Conservation (phyloP, 2,797 vertebrate genomes). For the Melanotaenia trifasciata region DNA sequence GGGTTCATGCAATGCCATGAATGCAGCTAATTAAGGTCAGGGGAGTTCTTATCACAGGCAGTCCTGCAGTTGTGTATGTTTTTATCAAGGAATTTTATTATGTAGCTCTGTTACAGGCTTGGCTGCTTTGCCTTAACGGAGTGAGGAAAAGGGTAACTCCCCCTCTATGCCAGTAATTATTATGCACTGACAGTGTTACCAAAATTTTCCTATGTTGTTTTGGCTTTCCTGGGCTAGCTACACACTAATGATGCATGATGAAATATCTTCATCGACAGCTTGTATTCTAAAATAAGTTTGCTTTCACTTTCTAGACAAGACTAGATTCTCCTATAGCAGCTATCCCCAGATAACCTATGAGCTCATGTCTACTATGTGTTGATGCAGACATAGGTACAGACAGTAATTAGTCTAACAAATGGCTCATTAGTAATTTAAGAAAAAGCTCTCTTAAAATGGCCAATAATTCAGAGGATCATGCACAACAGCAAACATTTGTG, state of each 20-base stretch:
- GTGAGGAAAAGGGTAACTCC: constrained; percentile 42
- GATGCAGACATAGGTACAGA: constrained; percentile 34
- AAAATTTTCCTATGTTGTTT: constrained; percentile 43
- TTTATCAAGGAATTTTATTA: constrained; percentile 74
- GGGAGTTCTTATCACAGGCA: constrained; percentile 72
- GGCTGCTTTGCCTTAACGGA: constrained; percentile 47
- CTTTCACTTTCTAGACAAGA: constrained; percentile 2
- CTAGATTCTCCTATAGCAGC: background rate
- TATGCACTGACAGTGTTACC: constrained; percentile 39
- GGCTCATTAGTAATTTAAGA: constrained; percentile 59
- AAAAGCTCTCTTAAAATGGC: constrained; percentile 57
- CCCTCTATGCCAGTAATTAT: constrained; percentile 44
- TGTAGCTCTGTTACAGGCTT: constrained; percentile 51
- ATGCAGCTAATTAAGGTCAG: constrained; percentile 82
- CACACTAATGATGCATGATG: constrained; percentile 22
- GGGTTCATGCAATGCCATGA: constrained; percentile 79
- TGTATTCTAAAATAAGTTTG: constrained; percentile 12
- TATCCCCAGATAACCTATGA: constrained; percentile 44
- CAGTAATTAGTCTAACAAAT: constrained; percentile 69
- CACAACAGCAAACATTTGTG: constrained; percentile 62
- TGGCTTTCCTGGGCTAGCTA: constrained; percentile 22
- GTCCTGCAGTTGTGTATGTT: constrained; percentile 68
- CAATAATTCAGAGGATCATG: constrained; percentile 65
- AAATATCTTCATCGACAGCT: constrained; percentile 23
- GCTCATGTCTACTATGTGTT: constrained; percentile 51